Conservation (phyloP, 2,888 invertebrate genomes). For the Alloplasta piceator region DNA sequence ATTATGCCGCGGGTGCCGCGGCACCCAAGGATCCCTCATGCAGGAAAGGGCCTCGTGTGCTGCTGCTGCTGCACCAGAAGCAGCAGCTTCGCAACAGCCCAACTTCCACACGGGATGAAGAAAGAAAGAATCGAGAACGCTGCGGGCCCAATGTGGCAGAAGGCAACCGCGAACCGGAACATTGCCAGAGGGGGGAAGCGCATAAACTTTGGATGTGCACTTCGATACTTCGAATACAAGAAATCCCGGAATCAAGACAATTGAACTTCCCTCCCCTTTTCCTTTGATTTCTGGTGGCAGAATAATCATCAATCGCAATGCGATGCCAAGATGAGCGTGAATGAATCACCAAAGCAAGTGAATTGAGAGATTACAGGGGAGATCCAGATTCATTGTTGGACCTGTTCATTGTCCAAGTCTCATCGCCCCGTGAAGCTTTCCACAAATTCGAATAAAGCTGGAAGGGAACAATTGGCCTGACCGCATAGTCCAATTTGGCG, state of each 20-base stretch:
- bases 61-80: slow-evolving; percentile 57
- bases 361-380: no score
- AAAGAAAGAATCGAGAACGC: not conserved
- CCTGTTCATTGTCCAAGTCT: slow-evolving; percentile 30
- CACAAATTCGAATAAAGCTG: not conserved
- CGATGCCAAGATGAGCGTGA: no score
- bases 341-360: no score
- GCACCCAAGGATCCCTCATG: slow-evolving; percentile 76
- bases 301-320: no score
- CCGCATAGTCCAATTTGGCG: not conserved
- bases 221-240: slow-evolving; percentile 30
- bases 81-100: slow-evolving; percentile 34
- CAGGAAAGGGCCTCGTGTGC: slow-evolving; percentile 25
- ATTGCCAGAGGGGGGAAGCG: slow-evolving; percentile 27
- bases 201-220: slow-evolving; percentile 9
- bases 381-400: no score
- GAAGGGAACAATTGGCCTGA: not conserved
- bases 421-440: not conserved
- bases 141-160: not conserved
- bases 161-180: slow-evolving; percentile 43
- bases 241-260: slow-evolving; percentile 7
- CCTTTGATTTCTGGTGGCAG: no score
- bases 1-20: slow-evolving; percentile 83
- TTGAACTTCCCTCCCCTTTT: not conserved
- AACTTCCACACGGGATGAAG: slow-evolving; percentile 10